Base-by-base conservation (phyloP, 2,888 invertebrate genomes). In the Athalia cordata region DNA sequence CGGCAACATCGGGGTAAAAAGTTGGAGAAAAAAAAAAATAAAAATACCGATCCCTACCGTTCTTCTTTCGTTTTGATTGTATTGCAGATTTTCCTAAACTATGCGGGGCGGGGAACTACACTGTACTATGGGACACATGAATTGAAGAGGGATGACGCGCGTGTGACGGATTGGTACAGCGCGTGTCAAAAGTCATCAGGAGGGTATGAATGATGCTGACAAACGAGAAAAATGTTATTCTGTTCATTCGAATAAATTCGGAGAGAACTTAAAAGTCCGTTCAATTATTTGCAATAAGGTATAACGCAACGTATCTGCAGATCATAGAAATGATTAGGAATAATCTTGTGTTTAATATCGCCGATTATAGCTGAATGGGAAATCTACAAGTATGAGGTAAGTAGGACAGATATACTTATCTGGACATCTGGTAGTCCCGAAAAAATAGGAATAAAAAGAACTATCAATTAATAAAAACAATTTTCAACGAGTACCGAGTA, bases 91-190 rank as follows among this genome's bases (percentile, higher is more conserved):
- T 72, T 47, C 13, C 68, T 52, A 68, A 68, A 68, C 59, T 72
- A 11, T 57, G 29, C 29, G 29, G 68, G 72, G 72, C 59, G 57
- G 72, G 13, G 59, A 57, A 29, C 29, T 29, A 29, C 29, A 29
- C 29, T 29, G 29, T 29, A 29, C 29, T 29, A 29, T 29, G 29
- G 29, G 29, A 29, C 29, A 29, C 29, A 29, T 29, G 29, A 29
- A 29, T 29, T 29, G 29, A 29, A 57, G 9, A 55, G 11, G n/a
- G 6, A 7, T 43, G 50, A 68, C 68, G 52, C 50, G 86, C 85
- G 85, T 86, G 86, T 86, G 86, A 88, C 86, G 87, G 86, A 88
- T 87, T 82, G 83, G 77, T 78, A 81, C 79, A 70, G 79, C 79
- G 83, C 83, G 82, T 74, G 78, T 77, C 67, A 78, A 78, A 76